Base-by-base conservation (phyloP, 2,888 invertebrate genomes). In the Abrostola tripartita region DNA sequence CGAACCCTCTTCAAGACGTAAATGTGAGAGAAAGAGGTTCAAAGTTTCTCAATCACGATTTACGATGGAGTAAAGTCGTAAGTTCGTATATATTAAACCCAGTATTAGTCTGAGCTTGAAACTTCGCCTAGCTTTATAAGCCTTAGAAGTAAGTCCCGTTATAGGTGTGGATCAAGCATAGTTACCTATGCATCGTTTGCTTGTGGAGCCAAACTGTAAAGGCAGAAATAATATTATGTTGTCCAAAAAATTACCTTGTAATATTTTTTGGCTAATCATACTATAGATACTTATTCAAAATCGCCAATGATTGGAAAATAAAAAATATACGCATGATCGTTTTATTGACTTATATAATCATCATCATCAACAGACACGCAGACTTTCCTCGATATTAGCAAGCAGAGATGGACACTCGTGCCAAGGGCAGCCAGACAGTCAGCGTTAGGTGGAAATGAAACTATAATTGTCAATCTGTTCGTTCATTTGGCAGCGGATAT, bases 381-480 rank as follows among this genome's bases (percentile, higher is more conserved):
- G 12, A 11, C 24, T 52, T 47, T 58, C 52, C 10, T 38, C 40
- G 12, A 12, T n/a, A 61, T 74, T 59, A 63, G 51, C 9, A 57
- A 52, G n/a, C 35, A 10, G 37, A 60, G 7, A 52, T 70, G 49
- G 61, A 38, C 58, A 67, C 36, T 53, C 62, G 68, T 68, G 65
- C 63, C 78, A 78, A 76, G 62, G 67, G 57, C 72, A 61, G 67
- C 66, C 53, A 71, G 68, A 76, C 64, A 73, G 76, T 66, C 64
- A 64, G 61, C 52, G 58, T 47, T 42, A 53, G 57, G 42, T 76
- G 89, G 90, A 91, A 90, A 90, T 90, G 79, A 81, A 85, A 77
- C 81, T 69, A 68, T 88, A 85, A 90, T 90, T 90, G 91, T 78
- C 90, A 88, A 90, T 90, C 86, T 81, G 71, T 64, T 71, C 74